Evolutionary conservation across 2,113 vertebrate species (phyloP), one percentile per base, ranked within the genome.

Genomic region (Aegithalos caudatus): DNA sequence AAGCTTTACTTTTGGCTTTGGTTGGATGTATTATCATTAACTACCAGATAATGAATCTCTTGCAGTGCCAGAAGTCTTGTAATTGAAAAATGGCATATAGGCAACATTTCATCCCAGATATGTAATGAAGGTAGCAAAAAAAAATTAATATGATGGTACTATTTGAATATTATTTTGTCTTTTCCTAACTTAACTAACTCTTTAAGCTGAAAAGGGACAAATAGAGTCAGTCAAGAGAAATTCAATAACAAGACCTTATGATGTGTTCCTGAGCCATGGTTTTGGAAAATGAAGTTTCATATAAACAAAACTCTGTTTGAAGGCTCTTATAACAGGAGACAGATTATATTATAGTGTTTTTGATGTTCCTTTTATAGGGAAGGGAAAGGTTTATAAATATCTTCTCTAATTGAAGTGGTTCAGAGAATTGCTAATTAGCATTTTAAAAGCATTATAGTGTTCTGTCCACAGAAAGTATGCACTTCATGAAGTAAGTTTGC

Each of bases 381-480:
- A 94, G 85, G 42, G 54, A 91, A 93, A 85, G 64, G 56, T 93
- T 88, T 96, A 81, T 88, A 95, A 96, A 90, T 96, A 90, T 45
- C 45, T 86, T 83, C 72, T 96, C 22, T 93, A 92, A 91, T 95
- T 97, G 88, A 95, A 97, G 88, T 94, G 94, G 79, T 94, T 96
- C 37, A 88, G 90, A 71, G 67, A 93, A 93, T 85, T 92, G 47
- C 95, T 88, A 92, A 92, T 97, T 95, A 92, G 44, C 81, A 88
- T 93, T 90, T 90, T 92, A 92, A 95, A 93, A 90, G 80, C 72
- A 53, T 44, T 67, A 0, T 33, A 60, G 76, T 1, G 0, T 86
- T 96, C 76, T 86, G 54, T 80, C 71, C 61, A 40, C 61, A 70
- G 80, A 58, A 77, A 65, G 71, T 62, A 88, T 80, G 37, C 35